These are phyloP conservation scores for Spondyliosoma cantharus DNA, from an alignment of 2,797 vertebrate genomes.

Conservation along the genomic window DNA sequence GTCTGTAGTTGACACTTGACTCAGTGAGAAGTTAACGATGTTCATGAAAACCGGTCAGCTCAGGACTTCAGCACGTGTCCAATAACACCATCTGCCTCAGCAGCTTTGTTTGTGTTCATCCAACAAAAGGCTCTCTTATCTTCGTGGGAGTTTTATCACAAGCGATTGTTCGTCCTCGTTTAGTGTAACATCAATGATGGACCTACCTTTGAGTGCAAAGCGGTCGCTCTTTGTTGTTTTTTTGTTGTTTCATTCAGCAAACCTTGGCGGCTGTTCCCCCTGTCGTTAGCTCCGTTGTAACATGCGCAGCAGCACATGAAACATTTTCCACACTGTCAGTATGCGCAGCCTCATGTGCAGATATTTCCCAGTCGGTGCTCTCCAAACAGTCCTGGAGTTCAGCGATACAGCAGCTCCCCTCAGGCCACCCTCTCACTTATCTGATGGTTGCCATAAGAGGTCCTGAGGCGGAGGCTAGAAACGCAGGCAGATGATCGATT, in stretches of 20 bases:
- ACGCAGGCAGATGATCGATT: conserved; percentile 53
- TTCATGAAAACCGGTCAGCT: not conserved
- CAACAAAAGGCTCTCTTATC: conserved; percentile 19
- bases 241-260: not conserved
- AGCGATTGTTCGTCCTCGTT: conserved; percentile 27
- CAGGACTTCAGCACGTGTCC: conserved; percentile 1
- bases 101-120: conserved; percentile 45
- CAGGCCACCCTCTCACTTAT: conserved; percentile 27
- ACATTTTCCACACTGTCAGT: conserved; percentile 7
- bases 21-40: not conserved
- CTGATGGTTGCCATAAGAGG: conserved; percentile 12
- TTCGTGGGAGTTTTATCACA: conserved; percentile 25
- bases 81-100: conserved; percentile 39
- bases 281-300: conserved; percentile 6
- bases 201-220: not conserved
- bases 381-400: conserved; percentile 43
- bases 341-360: conserved; percentile 7
- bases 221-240: not conserved
- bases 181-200: conserved; percentile 18
- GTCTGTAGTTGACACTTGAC: not conserved
- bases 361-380: conserved; percentile 33
- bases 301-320: conserved; percentile 23
- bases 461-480: conserved; percentile 39
- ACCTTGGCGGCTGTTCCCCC: not conserved
- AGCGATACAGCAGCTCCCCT: conserved; percentile 48